Conservation (phyloP, 2,113 vertebrate genomes). For the Sander vitreus region DNA sequence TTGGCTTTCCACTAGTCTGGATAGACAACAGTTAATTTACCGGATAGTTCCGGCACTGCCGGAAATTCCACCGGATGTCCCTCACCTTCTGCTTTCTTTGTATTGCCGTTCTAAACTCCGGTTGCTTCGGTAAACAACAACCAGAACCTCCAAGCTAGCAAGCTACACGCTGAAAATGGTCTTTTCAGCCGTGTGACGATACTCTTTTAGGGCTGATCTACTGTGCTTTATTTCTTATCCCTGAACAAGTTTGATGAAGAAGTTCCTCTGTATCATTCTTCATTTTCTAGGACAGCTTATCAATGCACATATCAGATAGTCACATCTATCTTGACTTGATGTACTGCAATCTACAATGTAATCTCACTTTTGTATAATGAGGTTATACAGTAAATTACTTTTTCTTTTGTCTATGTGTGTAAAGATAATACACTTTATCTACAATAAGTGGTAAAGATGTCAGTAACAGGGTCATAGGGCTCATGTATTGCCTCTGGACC, state of each 20-base stretch:
- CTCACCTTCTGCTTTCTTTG: no score
- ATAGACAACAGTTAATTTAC: no score
- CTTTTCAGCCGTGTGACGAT: neutral
- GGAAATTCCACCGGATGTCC: no score
- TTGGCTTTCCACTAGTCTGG: neutral
- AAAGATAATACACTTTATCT: neutral
- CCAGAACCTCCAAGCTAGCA: no score
- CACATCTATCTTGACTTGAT: neutral
- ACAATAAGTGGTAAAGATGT: constrained; percentile 7
- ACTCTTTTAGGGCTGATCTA: neutral
- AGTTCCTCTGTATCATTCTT: neutral
- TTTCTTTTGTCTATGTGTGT: neutral
- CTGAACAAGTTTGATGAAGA: neutral
- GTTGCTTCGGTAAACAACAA: no score
- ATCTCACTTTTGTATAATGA: neutral
- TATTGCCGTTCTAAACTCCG: no score
- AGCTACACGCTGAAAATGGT: no score
- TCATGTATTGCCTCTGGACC: constrained; percentile 39
- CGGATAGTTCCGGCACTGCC: no score
- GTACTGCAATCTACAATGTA: neutral
- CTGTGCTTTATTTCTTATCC: neutral
- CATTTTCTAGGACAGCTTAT: neutral
- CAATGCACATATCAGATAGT: neutral
- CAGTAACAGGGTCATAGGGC: constrained; percentile 26
- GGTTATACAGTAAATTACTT: neutral